A percentile compares a stretch with the other conserved stretches of the same genome.
Evolutionary conservation across 2,113 vertebrate genomes (phyloP).

Genomic region (Ochotona curzoniae): DNA sequence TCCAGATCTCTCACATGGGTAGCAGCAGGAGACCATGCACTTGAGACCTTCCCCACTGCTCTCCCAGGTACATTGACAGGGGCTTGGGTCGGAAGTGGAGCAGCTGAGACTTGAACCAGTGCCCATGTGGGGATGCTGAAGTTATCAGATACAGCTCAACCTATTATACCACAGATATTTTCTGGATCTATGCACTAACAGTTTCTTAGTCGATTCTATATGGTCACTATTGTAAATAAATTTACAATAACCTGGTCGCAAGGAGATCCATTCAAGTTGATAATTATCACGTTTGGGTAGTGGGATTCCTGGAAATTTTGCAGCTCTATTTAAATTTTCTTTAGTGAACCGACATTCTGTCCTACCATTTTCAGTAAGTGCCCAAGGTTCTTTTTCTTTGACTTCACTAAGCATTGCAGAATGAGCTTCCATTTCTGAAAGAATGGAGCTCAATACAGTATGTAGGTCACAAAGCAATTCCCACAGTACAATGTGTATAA

Average conservation of each 20-base stretch:
- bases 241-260: fast-evolving
- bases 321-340: background rate
- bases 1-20: too few species aligned
- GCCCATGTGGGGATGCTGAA: too few species aligned
- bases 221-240: background rate
- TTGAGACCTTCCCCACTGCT: too few species aligned
- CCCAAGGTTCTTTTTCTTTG: background rate
- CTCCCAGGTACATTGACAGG: too few species aligned
- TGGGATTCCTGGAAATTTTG: background rate
- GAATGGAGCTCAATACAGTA: background rate
- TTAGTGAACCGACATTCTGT: background rate
- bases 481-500: background rate
- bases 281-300: background rate
- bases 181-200: too few species aligned
- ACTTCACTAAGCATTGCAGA: background rate
- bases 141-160: too few species aligned
- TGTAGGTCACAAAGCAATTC: background rate
- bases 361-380: background rate
- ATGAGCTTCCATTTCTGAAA: background rate
- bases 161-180: too few species aligned
- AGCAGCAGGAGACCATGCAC: too few species aligned
- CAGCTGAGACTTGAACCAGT: too few species aligned
- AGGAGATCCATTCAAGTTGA: background rate
- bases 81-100: too few species aligned
- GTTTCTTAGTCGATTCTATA: background rate